phyloP scores from a whole-genome alignment of 2,797 vertebrate genomes.

The Pangasius larnaudii region DNA sequence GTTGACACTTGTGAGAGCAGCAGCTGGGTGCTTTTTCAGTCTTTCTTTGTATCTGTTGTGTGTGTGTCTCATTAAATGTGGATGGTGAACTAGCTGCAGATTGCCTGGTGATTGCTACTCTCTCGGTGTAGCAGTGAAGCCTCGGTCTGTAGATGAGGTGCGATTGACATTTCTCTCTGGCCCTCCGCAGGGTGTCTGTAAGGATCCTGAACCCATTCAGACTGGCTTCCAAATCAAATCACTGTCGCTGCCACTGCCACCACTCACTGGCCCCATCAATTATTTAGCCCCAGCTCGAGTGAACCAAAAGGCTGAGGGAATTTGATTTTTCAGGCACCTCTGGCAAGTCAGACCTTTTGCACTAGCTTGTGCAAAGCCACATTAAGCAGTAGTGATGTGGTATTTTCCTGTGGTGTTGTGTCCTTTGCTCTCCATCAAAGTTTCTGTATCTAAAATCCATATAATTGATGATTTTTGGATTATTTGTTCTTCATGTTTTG shows the following conservation, averaged over 20 bases:
- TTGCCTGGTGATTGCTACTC: constrained; percentile 63
- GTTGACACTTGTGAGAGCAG: constrained; percentile 57
- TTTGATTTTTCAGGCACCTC: constrained; percentile 63
- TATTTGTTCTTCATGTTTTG: constrained; percentile 18
- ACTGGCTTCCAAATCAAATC: constrained; percentile 66
- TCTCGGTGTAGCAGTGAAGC: constrained; percentile 57
- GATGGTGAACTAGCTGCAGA: constrained; percentile 61
- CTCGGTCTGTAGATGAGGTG: constrained; percentile 55
- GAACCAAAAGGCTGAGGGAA: constrained; percentile 62
- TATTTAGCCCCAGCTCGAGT: constrained; percentile 63
- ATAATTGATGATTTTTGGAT: constrained; percentile 18
- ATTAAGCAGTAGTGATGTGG: constrained; percentile 53
- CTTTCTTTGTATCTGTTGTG: constrained; percentile 45
- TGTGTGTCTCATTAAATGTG: constrained; percentile 59
- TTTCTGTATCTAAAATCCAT: constrained; percentile 32
- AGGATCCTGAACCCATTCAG: constrained; percentile 67
- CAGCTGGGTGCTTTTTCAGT: constrained; percentile 44
- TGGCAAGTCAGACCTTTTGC: constrained; percentile 62
- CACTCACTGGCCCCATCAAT: constrained; percentile 64
- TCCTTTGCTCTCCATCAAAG: constrained; percentile 31
- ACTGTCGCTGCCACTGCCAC: constrained; percentile 58
- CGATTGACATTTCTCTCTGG: constrained; percentile 67
- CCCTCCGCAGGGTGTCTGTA: constrained; percentile 63
- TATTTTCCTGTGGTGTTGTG: constrained; percentile 41
- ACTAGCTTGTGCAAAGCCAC: constrained; percentile 53